Base-by-base conservation (phyloP, 1,140 invertebrate species). In the Acarapis woodi region DNA sequence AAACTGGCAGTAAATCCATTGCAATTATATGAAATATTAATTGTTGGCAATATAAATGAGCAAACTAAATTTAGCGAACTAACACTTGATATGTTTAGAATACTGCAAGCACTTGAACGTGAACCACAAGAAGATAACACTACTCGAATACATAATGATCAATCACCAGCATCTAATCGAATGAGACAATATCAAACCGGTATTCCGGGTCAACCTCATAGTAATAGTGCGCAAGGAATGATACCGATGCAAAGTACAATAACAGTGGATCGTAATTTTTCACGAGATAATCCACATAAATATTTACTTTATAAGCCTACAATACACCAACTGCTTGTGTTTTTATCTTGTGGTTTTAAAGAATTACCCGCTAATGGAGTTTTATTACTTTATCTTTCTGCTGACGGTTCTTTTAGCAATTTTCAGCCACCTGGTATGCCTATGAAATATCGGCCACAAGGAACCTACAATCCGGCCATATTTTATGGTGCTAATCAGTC, bases 41-140 rank as follows among this genome's bases (percentile, higher is more conserved):
- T 94, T 43, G 71, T 94, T 35, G 85, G 87, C 28, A 87, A 83
- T 52, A 76, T 75, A 48, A 67, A 71, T 46, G 77, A 88, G 52
- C 83, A 93, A 65, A 77, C 85, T n/a, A 90, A 90, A 57, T 93
- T 93, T 60, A 88, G 80, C 46, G 85, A 93, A 57, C 59, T 94
- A 38, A 90, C 87, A 15, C 72, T 96, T 61, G 87, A 96, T 57
- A 96, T 94, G 85, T 96, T 83, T 53, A 64, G 83, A 45, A 90
- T 96, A 71, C 63, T 93, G 29, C 85, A 93, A 60, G 85, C 78
- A 2, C 55, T 93, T 32, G 85, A 93, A 55, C 59, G 80, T 42
- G 83, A 93, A 52, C 78, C 77, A 10, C 39, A 44, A 21, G 46
- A 49, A 42, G 45, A 52, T 38, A 41, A 65, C 16, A 71, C 70